A percentile compares a stretch with the other conserved stretches of the same genome.
phyloP scores from a whole-genome alignment of 2,797 vertebrate species.

The Enteromius viviparus region DNA sequence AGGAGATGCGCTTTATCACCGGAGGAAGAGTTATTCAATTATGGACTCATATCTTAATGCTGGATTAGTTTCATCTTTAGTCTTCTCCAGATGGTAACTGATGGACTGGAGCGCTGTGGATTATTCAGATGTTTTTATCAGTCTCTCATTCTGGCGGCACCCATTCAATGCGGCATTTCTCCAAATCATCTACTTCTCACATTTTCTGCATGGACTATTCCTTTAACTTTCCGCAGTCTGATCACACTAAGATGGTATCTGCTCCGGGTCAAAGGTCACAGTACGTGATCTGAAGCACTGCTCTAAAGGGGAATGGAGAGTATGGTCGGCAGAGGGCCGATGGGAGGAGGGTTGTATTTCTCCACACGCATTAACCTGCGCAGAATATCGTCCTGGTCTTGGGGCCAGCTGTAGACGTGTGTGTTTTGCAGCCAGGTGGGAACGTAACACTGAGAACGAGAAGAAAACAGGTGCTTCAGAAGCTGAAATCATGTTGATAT shows the following conservation, averaged over 20 bases:
- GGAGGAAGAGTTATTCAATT: too few relatives aligned
- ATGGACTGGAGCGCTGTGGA: too few relatives aligned
- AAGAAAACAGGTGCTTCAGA: background rate
- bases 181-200: background rate
- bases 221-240: too few relatives aligned
- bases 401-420: constrained; percentile 79
- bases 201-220: background rate
- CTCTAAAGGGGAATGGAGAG: constrained; percentile 77
- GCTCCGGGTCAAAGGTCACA: background rate
- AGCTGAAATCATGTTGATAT: background rate
- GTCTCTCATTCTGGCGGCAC: too few relatives aligned
- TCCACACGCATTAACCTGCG: constrained; percentile 83
- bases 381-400: constrained; percentile 79
- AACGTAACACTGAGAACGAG: constrained; percentile 72
- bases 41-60: too few relatives aligned
- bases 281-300: background rate
- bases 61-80: too few relatives aligned
- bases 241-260: background rate
- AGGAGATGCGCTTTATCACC: too few relatives aligned
- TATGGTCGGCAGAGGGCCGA: constrained; percentile 81
- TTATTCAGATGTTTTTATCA: too few relatives aligned
- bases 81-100: too few relatives aligned
- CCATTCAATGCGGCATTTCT: background rate
- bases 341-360: constrained; percentile 81
- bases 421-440: constrained; percentile 85